A percentile compares a stretch with the other conserved stretches of the same genome.
phyloP scores from a whole-genome alignment of 2,888 invertebrate genomes.

The Gnatocerus cornutus region DNA sequence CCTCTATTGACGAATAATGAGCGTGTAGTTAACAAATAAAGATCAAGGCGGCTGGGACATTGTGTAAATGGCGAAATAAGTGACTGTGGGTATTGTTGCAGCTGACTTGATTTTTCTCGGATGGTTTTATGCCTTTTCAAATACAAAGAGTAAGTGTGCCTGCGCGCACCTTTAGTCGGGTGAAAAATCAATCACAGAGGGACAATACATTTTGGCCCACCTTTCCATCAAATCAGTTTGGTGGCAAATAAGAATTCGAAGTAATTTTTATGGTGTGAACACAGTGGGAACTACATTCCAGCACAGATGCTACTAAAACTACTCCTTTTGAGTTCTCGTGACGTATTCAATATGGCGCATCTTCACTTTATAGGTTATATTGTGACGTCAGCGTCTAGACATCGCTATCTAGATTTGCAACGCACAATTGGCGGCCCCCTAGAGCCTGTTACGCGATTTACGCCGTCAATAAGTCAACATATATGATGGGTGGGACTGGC shows the following conservation, averaged over 20 bases:
- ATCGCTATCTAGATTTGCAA: slow-evolving; percentile 2
- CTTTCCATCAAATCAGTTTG: neutral
- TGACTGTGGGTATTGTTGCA: slow-evolving; percentile 61
- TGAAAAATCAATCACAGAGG: slow-evolving; percentile 10
- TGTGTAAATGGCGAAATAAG: slow-evolving; percentile 66
- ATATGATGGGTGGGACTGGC: slow-evolving; percentile 37
- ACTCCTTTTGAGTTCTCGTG: too few species aligned
- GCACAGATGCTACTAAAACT: too few species aligned
- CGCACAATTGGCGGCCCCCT: slow-evolving; percentile 24
- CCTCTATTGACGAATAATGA: slow-evolving; percentile 64
- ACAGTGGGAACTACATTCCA: neutral
- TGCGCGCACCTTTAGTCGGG: slow-evolving; percentile 49
- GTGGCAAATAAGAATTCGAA: neutral
- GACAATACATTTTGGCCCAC: slow-evolving; percentile 9
- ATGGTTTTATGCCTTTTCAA: slow-evolving; percentile 60
- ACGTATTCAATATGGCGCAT: too few species aligned
- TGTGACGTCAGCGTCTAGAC: slow-evolving; percentile 15
- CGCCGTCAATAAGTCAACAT: slow-evolving; percentile 28
- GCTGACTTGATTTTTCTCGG: slow-evolving; percentile 61
- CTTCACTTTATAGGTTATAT: slow-evolving; percentile 4
- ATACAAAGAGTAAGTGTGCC: slow-evolving; percentile 62
- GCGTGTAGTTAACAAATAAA: slow-evolving; percentile 63
- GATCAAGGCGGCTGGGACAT: slow-evolving; percentile 62
- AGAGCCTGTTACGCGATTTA: slow-evolving; percentile 25
- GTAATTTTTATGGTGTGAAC: slow-evolving; percentile 3